Evolutionary conservation across 2,113 vertebrate genomes (phyloP).

Genomic region (Ramphastos sulfuratus): DNA sequence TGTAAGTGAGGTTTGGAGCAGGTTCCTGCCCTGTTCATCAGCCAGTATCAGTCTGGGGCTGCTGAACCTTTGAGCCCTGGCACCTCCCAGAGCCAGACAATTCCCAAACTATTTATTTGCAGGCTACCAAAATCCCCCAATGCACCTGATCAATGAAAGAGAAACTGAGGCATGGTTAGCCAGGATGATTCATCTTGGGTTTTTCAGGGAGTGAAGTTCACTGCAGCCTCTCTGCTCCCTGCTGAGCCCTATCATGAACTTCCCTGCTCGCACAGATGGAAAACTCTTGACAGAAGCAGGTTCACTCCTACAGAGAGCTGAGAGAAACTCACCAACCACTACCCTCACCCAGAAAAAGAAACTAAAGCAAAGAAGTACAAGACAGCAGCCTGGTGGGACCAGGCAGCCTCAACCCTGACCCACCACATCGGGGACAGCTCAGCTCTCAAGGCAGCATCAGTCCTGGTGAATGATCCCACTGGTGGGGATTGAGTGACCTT

Average conservation of each 20-base stretch:
- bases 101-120: not conserved
- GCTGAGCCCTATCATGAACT: not conserved
- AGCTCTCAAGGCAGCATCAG: accelerated
- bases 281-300: not conserved
- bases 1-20: not conserved
- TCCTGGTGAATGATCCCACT: not conserved
- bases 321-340: not conserved
- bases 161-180: not conserved
- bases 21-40: not conserved
- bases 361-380: not conserved
- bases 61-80: not conserved
- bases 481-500: not conserved
- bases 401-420: not conserved
- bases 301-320: not conserved
- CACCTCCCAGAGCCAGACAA: not conserved
- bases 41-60: not conserved
- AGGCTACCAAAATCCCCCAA: not conserved
- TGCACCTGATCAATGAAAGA: not conserved
- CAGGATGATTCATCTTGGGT: accelerated
- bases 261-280: not conserved
- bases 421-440: not conserved
- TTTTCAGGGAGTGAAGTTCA: not conserved
- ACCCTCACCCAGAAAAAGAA: not conserved
- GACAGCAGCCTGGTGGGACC: not conserved
- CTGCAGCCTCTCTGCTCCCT: not conserved